These are phyloP conservation scores for Mustela erminea DNA, from an alignment of 2,797 vertebrate genomes.

Conservation along the genomic window DNA sequence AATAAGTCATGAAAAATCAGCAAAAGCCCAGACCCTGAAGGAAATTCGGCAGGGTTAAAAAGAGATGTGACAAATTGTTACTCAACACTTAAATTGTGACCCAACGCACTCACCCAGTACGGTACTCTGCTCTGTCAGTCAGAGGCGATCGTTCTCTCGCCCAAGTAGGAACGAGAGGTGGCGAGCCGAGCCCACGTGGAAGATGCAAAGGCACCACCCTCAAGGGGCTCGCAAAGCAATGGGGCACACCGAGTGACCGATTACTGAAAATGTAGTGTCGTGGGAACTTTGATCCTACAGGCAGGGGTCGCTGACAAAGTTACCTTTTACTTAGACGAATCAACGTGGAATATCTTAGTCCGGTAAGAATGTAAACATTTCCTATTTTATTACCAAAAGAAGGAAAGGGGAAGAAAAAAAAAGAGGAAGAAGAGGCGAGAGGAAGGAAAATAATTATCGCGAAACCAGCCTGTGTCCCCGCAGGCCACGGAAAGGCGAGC, in stretches of 20 bases:
- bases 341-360: background rate
- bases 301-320: constrained; percentile 35
- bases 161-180: background rate
- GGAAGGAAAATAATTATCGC: constrained; percentile 15
- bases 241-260: background rate
- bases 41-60: constrained; percentile 63
- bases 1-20: constrained; percentile 76
- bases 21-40: constrained; percentile 32
- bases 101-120: background rate
- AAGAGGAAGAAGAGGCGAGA: background rate
- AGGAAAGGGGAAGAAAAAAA: fast-evolving
- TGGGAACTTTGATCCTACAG: background rate
- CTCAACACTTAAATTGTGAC: background rate
- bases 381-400: constrained; percentile 38
- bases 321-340: constrained; percentile 14
- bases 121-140: background rate
- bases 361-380: constrained; percentile 60
- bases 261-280: background rate
- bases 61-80: background rate
- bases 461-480: background rate
- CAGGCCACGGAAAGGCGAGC: background rate
- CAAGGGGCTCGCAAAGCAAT: background rate
- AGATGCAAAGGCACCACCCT: background rate
- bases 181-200: background rate
- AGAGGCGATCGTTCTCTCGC: background rate